A percentile compares a stretch with the other conserved stretches of the same genome.
These are phyloP conservation scores for Nicator chloris DNA, from an alignment of 2,113 vertebrate species.

Conservation along the genomic window DNA sequence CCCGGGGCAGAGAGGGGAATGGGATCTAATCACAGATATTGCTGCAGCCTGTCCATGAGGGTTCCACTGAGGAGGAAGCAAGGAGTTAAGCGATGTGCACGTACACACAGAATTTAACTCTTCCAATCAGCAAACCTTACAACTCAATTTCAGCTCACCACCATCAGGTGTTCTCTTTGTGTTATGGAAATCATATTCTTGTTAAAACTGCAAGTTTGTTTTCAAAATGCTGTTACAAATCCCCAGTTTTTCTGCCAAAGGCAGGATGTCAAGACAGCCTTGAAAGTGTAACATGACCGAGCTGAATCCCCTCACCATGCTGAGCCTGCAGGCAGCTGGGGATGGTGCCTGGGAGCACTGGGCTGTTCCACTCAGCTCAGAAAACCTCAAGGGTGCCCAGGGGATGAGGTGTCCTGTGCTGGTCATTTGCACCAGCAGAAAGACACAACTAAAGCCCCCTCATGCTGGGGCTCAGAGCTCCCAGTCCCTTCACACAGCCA, in stretches of 20 bases:
- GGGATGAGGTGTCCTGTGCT: background rate
- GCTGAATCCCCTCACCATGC: accelerated
- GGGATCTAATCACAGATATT: background rate
- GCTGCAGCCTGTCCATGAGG: background rate
- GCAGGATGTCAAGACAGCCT: background rate
- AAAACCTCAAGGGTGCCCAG: accelerated
- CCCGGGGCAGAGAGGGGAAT: background rate
- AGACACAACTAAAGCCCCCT: background rate
- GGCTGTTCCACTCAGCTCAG: background rate
- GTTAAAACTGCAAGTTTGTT: background rate
- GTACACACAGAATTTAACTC: background rate
- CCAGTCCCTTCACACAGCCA: background rate
- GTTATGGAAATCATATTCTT: background rate
- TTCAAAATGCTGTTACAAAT: background rate
- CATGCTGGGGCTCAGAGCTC: accelerated
- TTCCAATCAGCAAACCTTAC: background rate
- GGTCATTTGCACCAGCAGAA: background rate
- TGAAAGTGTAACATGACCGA: accelerated
- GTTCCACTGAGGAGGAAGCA: background rate
- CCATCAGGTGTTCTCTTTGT: background rate
- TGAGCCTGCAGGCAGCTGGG: background rate
- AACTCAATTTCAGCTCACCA: background rate
- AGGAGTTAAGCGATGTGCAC: background rate
- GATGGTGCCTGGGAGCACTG: background rate
- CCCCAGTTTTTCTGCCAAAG: background rate